phyloP scores from a whole-genome alignment of 2,113 vertebrate genomes.

The Petrocephalus microphthalmus region DNA sequence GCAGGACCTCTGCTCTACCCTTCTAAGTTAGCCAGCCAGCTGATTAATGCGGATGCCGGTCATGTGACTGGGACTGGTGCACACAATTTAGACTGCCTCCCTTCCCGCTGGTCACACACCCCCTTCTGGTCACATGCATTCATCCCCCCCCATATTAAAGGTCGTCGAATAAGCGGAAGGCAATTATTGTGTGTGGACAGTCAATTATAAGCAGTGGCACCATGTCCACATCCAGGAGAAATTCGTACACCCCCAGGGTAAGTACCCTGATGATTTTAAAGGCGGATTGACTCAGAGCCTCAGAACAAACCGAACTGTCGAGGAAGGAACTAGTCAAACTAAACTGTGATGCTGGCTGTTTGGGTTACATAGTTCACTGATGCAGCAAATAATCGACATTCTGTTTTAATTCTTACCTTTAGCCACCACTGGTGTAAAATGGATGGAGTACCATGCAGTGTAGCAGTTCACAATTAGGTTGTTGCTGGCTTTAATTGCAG shows the following conservation, averaged over 20 bases:
- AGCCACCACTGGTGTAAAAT: neutral
- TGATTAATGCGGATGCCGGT: neutral
- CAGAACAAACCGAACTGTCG: neutral
- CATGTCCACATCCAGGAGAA: constrained; percentile 85
- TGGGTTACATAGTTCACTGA: neutral
- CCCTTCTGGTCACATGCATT: neutral
- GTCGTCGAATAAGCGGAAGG: constrained; percentile 1
- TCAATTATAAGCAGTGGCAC: constrained; percentile 36
- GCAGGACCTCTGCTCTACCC: neutral
- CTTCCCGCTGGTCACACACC: neutral
- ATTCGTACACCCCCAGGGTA: constrained; percentile 71
- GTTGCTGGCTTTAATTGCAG: neutral
- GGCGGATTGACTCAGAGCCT: neutral
- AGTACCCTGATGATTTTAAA: constrained; percentile 43
- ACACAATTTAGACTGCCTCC: neutral
- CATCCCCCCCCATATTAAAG: neutral
- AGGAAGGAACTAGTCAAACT: neutral
- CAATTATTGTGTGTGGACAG: constrained; percentile 16
- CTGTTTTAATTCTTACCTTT: neutral
- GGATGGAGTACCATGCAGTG: neutral
- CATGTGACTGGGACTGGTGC: neutral
- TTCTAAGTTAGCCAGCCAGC: neutral
- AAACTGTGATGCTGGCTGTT: neutral
- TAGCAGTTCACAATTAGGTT: neutral
- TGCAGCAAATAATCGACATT: neutral